Conservation (phyloP, 2,113 vertebrate genomes). For the Merops nubicus region DNA sequence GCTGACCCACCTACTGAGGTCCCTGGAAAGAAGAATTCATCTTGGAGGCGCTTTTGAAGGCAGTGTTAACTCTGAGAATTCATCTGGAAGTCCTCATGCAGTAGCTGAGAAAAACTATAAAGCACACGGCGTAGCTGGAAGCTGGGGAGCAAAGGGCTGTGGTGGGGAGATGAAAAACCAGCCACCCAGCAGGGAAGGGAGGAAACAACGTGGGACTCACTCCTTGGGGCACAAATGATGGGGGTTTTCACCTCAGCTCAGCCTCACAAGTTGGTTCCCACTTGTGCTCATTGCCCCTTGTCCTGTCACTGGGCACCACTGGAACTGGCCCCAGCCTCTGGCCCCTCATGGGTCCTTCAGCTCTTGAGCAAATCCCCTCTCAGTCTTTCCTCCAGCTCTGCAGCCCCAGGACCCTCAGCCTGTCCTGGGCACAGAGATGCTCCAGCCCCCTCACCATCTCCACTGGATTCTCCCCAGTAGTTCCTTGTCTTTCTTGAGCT, state of each 20-base stretch:
- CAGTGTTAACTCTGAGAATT: background rate
- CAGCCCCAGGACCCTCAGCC: no score
- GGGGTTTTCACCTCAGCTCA: background rate
- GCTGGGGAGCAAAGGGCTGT: background rate
- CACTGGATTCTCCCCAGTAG: no score
- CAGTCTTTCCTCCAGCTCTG: no score
- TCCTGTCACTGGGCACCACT: no score
- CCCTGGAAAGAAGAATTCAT: constrained; percentile 3
- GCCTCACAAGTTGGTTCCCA: background rate
- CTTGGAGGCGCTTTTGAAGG: background rate
- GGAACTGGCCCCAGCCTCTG: no score
- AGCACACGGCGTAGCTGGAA: background rate
- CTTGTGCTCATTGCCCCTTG: no score
- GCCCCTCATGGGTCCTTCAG: no score
- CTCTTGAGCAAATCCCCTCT: no score
- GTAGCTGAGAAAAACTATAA: constrained; percentile 14
- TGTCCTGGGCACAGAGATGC: no score
- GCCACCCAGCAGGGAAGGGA: constrained; percentile 10
- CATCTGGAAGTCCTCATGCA: constrained; percentile 40
- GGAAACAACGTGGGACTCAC: constrained; percentile 10
- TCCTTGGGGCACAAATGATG: background rate
- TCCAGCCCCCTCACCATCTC: no score
- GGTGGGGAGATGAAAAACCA: constrained; percentile 16
- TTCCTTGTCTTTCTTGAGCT: no score
- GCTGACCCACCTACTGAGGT: background rate